A percentile compares a stretch with the other conserved stretches of the same genome.
Evolutionary conservation across 92 coral and sea anemone species (phyloP).

Genomic region (Hydrozoanthus gracilis): DNA sequence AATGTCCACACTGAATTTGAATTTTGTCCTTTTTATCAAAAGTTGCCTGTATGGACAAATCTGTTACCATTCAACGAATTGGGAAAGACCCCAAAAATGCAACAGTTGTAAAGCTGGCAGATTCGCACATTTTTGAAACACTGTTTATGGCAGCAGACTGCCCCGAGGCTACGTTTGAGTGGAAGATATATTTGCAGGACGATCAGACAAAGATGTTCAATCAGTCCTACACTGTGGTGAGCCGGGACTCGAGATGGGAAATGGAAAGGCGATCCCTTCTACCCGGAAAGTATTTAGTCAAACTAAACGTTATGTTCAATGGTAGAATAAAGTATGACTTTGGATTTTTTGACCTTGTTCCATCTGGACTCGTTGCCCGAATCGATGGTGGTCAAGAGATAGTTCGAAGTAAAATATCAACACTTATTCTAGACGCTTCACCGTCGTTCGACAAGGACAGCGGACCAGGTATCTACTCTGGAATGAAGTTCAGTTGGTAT

Average conservation of each 20-base stretch:
- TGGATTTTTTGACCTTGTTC: constrained; percentile 16
- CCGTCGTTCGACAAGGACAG: constrained; percentile 11
- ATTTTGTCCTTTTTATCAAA: too few relatives aligned
- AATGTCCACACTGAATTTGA: too few relatives aligned
- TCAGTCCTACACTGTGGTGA: constrained; percentile 14
- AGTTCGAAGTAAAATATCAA: constrained; percentile 5
- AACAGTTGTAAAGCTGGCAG: background rate
- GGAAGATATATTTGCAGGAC: background rate
- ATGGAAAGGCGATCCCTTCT: constrained; percentile 9
- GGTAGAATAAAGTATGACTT: constrained; percentile 22
- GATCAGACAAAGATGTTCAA: background rate
- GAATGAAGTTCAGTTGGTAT: constrained; percentile 31
- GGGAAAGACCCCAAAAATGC: constrained; percentile 28
- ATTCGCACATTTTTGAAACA: constrained; percentile 33
- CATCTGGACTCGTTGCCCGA: constrained; percentile 20
- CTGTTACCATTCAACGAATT: background rate
- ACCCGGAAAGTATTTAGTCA: constrained; percentile 13
- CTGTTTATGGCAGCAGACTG: background rate
- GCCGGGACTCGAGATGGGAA: constrained; percentile 10
- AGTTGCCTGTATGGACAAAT: constrained; percentile 26
- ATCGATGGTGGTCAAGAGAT: constrained; percentile 34
- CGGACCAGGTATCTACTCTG: constrained; percentile 12
- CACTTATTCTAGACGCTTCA: constrained; percentile 21
- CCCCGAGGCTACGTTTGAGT: constrained; percentile 5
- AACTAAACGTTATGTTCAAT: background rate